Evolutionary conservation across 2,113 vertebrate genomes (phyloP).

Genomic region (Brachypodius melanocephalos): DNA sequence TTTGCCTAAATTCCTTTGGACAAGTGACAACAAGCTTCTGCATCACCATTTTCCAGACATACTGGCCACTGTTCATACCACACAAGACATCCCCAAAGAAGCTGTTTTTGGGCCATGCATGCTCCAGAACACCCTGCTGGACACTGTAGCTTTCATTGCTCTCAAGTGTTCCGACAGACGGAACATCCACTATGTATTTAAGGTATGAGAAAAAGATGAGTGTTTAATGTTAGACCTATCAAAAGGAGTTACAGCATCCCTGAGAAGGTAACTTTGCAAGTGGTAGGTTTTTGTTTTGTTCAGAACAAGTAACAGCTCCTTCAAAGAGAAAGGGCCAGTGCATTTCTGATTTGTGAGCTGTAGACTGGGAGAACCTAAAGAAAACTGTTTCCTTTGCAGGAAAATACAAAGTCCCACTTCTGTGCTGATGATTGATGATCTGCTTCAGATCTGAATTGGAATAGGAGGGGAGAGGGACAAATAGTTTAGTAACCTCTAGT

Average conservation of each 20-base stretch:
- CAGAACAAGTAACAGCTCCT: background rate
- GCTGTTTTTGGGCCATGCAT: constrained; percentile 83
- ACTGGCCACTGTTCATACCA: constrained; percentile 82
- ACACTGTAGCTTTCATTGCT: constrained; percentile 87
- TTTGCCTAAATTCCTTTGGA: constrained; percentile 80
- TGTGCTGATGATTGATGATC: background rate
- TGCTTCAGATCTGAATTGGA: background rate
- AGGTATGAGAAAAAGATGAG: constrained; percentile 69
- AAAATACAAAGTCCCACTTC: background rate
- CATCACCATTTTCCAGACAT: constrained; percentile 79
- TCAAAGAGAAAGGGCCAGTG: background rate
- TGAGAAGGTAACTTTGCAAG: background rate
- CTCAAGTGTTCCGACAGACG: constrained; percentile 81
- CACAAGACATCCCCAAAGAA: constrained; percentile 82
- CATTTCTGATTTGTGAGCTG: background rate
- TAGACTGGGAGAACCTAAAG: background rate
- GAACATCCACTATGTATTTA: constrained; percentile 80
- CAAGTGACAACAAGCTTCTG: constrained; percentile 79
- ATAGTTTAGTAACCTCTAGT: background rate
- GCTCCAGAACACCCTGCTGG: constrained; percentile 83
- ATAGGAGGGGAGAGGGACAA: background rate
- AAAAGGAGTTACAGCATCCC: background rate
- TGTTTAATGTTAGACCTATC: background rate
- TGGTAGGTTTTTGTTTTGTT: background rate
- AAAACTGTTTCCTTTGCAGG: background rate